phyloP scores from a whole-genome alignment of 2,113 vertebrate species.

The Ciconia boyciana region DNA sequence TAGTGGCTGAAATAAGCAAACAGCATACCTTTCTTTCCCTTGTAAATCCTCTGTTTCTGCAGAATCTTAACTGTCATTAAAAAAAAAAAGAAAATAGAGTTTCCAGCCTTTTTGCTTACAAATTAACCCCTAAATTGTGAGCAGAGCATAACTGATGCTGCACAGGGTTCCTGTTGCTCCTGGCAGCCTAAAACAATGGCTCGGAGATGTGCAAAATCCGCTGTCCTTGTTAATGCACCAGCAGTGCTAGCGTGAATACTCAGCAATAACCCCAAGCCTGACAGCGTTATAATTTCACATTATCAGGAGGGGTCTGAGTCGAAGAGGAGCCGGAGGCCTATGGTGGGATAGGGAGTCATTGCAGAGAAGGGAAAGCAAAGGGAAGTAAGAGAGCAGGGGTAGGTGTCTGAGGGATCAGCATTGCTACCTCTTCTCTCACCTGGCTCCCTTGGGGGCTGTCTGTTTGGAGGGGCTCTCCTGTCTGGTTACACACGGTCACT shows the following conservation, averaged over 20 bases:
- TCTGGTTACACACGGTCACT: not conserved
- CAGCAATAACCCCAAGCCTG: not conserved
- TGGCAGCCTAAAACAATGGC: not conserved
- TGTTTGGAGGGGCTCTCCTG: not conserved
- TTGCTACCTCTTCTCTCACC: not conserved
- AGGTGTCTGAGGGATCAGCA: not conserved
- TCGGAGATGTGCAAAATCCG: not conserved
- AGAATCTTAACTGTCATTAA: not conserved
- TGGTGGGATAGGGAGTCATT: not conserved
- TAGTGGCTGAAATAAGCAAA: not conserved
- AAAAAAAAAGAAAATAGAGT: not conserved
- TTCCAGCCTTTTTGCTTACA: conserved; percentile 4
- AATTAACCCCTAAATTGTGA: conserved; percentile 17
- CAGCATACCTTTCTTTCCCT: not conserved
- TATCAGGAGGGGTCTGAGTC: not conserved
- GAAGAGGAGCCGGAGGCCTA: not conserved
- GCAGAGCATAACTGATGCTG: not conserved
- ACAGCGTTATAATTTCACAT: not conserved
- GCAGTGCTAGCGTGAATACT: not conserved
- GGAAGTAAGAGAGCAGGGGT: not conserved
- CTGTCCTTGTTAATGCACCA: not conserved
- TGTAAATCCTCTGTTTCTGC: not conserved
- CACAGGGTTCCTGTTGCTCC: not conserved
- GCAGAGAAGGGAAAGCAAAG: not conserved
- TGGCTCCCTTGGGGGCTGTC: not conserved